Evolutionary conservation across 2,888 invertebrate genomes (phyloP), one percentile per base, ranked within the genome.

Genomic region (Creontiades dilutus): DNA sequence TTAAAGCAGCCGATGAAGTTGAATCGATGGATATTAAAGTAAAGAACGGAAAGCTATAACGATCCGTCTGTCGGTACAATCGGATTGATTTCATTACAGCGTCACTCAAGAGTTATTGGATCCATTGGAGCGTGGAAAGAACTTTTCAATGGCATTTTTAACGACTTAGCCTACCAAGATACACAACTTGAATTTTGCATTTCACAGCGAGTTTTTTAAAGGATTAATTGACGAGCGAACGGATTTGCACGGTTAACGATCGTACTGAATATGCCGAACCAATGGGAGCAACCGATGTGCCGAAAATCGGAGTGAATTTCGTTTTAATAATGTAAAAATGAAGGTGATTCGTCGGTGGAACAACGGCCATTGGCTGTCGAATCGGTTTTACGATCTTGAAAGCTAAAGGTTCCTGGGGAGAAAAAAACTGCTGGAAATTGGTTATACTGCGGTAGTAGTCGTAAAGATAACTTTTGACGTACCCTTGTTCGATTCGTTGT

Each of bases 51-150:
- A 7, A 57, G 16, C n/a, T 57, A 57, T n/a, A 16, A n/a, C 19
- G 68, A 23, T 19, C 7, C 37, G 3, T 37, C 37, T 37, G 37
- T 37, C 37, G 37, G 37, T 37, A 37, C 19, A 68, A 27, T 68
- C 68, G 68, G 19, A 68, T 68, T 68, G 68, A 68, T 68, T 23
- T 68, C 68, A 23, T 68, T 23, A 19, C 23, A 23, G 23, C 68
- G 0, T 12, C 9, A 23, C 27, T 23, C 68, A 23, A 23, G 68
- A 68, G 68, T 68, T 68, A 68, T 23, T 23, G 12, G 68, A 23
- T 19, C 68, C 19, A 37, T 37, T 37, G 37, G 37, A 37, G 37
- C 37, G 7, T 37, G 3, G n/a, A 16, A 16, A 9, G 19, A 61
- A 61, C 61, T 61, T 61, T 19, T 61, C n/a, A n/a, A 61, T 61